A percentile compares a stretch with the other conserved stretches of the same genome.
Conservation (phyloP, 2,113 vertebrate genomes). For the Mellivora capensis region DNA sequence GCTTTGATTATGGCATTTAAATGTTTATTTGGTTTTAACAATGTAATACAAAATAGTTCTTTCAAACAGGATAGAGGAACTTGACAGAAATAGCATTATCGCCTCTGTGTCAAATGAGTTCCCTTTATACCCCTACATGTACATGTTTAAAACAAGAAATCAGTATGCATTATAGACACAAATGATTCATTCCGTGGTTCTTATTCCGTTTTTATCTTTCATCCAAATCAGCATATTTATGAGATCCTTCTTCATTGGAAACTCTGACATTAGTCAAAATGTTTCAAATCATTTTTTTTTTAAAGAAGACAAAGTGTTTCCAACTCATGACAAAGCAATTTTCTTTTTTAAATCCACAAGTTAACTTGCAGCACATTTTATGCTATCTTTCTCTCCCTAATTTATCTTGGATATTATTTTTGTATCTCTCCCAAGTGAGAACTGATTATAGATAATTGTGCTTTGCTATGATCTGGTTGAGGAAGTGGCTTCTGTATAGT, state of each 20-base stretch:
- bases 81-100: not conserved
- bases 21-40: slow-evolving; percentile 11
- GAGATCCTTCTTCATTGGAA: not conserved
- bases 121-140: not conserved
- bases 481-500: not conserved
- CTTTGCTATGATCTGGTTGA: not conserved
- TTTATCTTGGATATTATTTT: slow-evolving; percentile 4
- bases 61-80: not conserved
- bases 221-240: not conserved
- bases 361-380: not conserved
- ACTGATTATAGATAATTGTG: not conserved
- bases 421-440: not conserved
- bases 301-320: not conserved
- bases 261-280: not conserved
- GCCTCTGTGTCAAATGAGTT: not conserved
- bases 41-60: not conserved
- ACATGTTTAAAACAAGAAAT: not conserved
- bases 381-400: not conserved
- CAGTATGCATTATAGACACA: not conserved
- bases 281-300: not conserved
- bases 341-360: not conserved
- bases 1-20: not conserved
- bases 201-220: slow-evolving; percentile 5
- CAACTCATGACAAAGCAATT: not conserved
- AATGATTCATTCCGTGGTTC: not conserved